Evolutionary conservation across 2,797 vertebrate species (phyloP).

Genomic region (Leuciscus waleckii): DNA sequence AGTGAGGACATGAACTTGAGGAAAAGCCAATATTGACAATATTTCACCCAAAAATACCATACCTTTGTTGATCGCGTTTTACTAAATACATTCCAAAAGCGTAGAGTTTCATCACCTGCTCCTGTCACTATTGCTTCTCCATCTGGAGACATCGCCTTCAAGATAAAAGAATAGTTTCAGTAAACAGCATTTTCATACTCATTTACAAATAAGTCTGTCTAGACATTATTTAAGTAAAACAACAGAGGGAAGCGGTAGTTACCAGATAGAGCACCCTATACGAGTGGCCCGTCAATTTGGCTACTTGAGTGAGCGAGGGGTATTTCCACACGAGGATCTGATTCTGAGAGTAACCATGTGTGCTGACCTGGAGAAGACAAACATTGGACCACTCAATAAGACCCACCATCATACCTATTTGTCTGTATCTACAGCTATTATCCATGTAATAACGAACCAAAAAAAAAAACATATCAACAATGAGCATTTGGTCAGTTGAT

Average conservation of each 20-base stretch:
- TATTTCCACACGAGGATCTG: slow-evolving; percentile 99
- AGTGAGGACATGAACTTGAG: not conserved
- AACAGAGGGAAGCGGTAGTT: slow-evolving; percentile 63
- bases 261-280: slow-evolving; percentile 98
- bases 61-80: slow-evolving; percentile 99
- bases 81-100: slow-evolving; percentile 99
- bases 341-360: slow-evolving; percentile 98
- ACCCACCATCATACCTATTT: not conserved
- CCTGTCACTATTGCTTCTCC: slow-evolving; percentile 98
- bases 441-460: not conserved
- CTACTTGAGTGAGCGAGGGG: slow-evolving; percentile 96
- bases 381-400: not conserved
- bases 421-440: not conserved
- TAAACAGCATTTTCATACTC: slow-evolving; percentile 18
- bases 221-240: slow-evolving; percentile 7
- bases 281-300: slow-evolving; percentile 96
- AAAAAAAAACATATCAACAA: not conserved
- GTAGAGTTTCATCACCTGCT: slow-evolving; percentile 94
- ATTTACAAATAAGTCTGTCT: slow-evolving; percentile 34
- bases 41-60: not conserved
- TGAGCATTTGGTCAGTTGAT: not conserved
- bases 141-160: slow-evolving; percentile 97
- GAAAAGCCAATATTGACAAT: not conserved
- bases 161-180: not conserved
- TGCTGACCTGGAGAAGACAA: slow-evolving; percentile 87